phyloP scores from a whole-genome alignment of 2,113 vertebrate species.

The Macroglossus sobrinus region DNA sequence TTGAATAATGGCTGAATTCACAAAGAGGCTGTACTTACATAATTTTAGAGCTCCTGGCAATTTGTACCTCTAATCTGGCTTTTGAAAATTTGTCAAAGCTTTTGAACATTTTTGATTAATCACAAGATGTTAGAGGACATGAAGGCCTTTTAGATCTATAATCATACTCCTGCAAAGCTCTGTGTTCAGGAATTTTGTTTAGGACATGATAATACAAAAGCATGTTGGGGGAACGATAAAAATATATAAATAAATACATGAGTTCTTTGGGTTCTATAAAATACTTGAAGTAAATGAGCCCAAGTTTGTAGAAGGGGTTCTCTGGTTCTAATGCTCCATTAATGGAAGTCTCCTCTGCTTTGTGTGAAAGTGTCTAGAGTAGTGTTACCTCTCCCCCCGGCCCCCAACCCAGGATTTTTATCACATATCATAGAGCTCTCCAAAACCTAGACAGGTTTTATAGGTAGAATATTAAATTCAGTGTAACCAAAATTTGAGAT shows the following conservation, averaged over 20 bases:
- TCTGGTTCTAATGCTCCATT: neutral
- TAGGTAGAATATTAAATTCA: neutral
- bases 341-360: neutral
- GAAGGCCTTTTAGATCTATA: conserved; percentile 9
- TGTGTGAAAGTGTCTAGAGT: neutral
- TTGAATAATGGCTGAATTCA: neutral
- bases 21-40: neutral
- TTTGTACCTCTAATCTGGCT: conserved; percentile 27
- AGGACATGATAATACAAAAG: neutral
- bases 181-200: neutral
- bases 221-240: neutral
- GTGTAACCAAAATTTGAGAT: neutral
- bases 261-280: neutral
- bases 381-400: no score
- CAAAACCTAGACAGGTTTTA: neutral
- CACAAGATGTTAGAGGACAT: neutral
- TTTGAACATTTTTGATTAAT: conserved; percentile 33
- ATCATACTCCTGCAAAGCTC: neutral
- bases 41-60: conserved; percentile 14
- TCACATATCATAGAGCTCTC: neutral
- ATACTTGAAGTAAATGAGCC: neutral
- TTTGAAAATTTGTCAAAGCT: conserved; percentile 48
- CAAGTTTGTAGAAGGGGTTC: neutral
- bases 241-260: neutral
- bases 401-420: neutral